Conservation (phyloP, 2,113 vertebrate species). For the Oenanthe melanoleuca region DNA sequence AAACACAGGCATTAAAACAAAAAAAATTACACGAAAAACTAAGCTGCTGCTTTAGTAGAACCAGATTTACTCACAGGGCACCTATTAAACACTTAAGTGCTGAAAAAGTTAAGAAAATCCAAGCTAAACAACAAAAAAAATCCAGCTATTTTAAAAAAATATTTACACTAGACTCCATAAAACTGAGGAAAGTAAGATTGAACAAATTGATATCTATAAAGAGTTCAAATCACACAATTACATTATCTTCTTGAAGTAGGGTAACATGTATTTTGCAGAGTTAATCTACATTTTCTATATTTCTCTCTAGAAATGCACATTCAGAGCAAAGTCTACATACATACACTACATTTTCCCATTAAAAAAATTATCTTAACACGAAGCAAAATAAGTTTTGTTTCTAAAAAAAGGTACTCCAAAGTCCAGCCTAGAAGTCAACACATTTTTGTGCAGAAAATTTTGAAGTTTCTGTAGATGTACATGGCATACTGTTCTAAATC, state of each 20-base stretch:
- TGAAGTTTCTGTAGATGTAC: not conserved
- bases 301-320: not conserved
- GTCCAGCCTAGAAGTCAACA: not conserved
- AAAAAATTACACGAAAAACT: not conserved
- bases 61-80: not conserved
- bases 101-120: not conserved
- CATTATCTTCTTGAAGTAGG: not conserved
- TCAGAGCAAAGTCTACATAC: not conserved
- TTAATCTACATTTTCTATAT: not conserved
- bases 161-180: not conserved
- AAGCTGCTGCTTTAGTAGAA: not conserved
- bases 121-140: not conserved
- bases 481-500: not conserved
- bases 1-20: not conserved
- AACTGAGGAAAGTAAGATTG: not conserved
- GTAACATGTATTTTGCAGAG: not conserved
- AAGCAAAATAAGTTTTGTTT: not conserved
- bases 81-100: not conserved
- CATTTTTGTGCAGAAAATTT: not conserved
- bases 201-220: not conserved
- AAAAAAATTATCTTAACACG: not conserved
- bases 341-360: not conserved
- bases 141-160: not conserved
- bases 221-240: not conserved
- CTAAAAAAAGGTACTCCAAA: not conserved